Evolutionary conservation across 1,140 invertebrate species (phyloP).

Genomic region (Saccostrea echinata): DNA sequence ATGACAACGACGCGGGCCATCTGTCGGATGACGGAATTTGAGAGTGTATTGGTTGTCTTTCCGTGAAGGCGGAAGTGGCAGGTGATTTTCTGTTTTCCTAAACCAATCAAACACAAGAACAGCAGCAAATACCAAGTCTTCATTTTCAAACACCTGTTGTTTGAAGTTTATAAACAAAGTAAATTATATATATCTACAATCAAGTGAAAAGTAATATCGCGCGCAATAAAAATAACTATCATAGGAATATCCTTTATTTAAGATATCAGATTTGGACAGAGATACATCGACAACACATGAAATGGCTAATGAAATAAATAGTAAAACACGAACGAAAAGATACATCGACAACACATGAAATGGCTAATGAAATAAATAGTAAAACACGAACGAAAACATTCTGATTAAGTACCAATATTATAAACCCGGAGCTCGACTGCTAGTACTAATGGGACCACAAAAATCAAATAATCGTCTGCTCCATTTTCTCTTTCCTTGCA

Average conservation of each 20-base stretch:
- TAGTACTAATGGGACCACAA: neutral
- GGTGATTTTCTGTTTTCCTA: neutral
- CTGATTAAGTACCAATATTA: neutral
- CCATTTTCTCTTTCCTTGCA: neutral
- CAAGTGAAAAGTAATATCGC: neutral
- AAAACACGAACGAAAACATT: neutral
- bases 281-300: neutral
- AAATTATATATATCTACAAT: neutral
- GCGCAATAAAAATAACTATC: neutral
- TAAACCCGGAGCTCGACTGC: neutral
- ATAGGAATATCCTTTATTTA: no score
- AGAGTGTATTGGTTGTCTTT: neutral
- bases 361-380: neutral
- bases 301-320: neutral
- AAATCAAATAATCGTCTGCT: constrained; percentile 1
- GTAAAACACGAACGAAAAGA: neutral
- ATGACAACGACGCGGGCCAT: constrained; percentile 8
- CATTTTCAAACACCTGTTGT: neutral
- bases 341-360: neutral
- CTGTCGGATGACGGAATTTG: neutral
- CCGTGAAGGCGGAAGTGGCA: neutral
- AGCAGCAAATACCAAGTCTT: neutral
- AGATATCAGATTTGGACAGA: no score
- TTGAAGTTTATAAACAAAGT: neutral
- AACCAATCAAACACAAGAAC: neutral